Conservation (phyloP, 1,140 invertebrate genomes). For the Euura saliciscinereae region DNA sequence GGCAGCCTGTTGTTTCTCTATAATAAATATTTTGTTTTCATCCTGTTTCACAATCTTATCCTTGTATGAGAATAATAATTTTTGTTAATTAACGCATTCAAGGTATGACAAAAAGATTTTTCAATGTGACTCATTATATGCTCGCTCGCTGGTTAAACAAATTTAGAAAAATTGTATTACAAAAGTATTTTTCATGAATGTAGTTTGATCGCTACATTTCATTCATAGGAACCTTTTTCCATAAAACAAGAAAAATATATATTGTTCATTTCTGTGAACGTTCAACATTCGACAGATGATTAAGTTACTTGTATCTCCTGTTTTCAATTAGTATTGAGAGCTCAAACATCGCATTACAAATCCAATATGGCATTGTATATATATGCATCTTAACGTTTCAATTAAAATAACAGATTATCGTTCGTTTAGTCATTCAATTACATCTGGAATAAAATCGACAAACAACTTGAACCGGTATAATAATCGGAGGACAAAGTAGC, state of each 20-base stretch:
- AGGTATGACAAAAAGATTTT: background rate
- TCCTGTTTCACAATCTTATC: background rate
- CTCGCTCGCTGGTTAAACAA: background rate
- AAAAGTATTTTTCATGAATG: background rate
- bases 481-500: background rate
- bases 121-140: too few species aligned
- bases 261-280: background rate
- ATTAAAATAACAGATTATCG: background rate
- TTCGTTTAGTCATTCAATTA: background rate
- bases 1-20: background rate
- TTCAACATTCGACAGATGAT: background rate
- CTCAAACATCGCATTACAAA: background rate
- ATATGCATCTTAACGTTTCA: background rate
- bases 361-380: background rate
- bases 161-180: background rate
- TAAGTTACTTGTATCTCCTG: background rate
- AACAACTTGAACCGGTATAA: background rate
- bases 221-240: background rate
- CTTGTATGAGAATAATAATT: background rate
- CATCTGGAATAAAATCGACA: background rate
- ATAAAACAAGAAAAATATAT: background rate
- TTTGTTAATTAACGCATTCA: background rate
- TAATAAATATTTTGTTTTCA: background rate
- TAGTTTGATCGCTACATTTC: background rate
- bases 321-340: background rate